Evolutionary conservation across 2,888 invertebrate species (phyloP), one percentile per base, ranked within the genome.

Genomic region (Macrosiphum euphorbiae): DNA sequence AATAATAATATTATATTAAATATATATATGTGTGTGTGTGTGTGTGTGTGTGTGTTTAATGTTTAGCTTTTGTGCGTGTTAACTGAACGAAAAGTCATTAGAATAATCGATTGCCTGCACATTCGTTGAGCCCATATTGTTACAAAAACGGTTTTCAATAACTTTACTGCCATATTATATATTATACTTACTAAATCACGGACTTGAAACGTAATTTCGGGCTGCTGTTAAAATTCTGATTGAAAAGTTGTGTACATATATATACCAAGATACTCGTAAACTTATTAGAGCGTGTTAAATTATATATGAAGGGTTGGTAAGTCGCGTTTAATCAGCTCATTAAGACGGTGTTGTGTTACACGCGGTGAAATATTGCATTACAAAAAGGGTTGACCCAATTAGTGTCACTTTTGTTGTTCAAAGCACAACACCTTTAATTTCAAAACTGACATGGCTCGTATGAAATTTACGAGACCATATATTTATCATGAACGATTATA

Each of bases 61-160:
- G 24, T 26, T 44, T n/a, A 90, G 67, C 90, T 94, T 85, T 94
- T 94, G 90, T 94, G 67, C 85, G 90, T 87, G 94, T 94, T 86
- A 90, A 94, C 94, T 94, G 94, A 94, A 94, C 90, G 86, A 94
- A 94, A 94, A 94, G 94, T 94, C 94, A 90, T 94, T 94, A 94
- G 85, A 94, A 94, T 94, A 94, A 94, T 94, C 94, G 94, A 94
- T 94, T 94, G 86, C 94, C 16, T 44, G 44, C 44, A 47, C 55
- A 50, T 92, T 85, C 24, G 91, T 52, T 20, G 91, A 44, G 47
- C 16, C 35, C 87, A 67, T 41, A 88, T 87, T 92, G 50, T 92
- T 50, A 67, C 28, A 24, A 91, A 88, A 50, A 92, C 20, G 41
- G 24, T 92, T 88, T 92, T 92, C 50, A n/a, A 41, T 47, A 50